Evolutionary conservation across 2,797 vertebrate species (phyloP).

Genomic region (Rhinogobio ventralis): DNA sequence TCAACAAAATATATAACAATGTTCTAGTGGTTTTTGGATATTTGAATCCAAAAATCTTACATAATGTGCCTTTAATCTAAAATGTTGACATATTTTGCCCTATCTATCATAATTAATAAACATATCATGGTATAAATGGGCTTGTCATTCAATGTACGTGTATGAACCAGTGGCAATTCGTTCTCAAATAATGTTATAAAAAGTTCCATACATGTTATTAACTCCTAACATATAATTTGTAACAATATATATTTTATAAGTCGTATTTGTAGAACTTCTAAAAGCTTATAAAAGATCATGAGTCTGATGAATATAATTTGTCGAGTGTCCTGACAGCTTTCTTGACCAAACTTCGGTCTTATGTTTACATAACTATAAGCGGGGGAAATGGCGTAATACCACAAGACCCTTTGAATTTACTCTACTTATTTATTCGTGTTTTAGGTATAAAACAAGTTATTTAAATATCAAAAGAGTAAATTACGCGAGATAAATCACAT

Average conservation of each 20-base stretch:
- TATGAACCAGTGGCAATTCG: too few relatives aligned
- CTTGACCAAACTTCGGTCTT: background rate
- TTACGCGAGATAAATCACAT: background rate
- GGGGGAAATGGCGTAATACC: background rate
- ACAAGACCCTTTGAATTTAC: background rate
- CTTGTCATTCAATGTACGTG: background rate
- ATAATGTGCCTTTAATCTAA: too few relatives aligned
- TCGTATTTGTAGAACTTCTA: background rate
- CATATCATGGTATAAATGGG: background rate
- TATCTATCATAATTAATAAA: background rate
- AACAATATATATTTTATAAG: background rate
- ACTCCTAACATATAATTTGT: background rate
- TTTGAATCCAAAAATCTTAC: too few relatives aligned
- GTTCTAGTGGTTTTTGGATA: too few relatives aligned
- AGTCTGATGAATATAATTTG: background rate
- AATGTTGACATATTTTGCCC: too few relatives aligned
- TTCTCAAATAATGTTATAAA: background rate
- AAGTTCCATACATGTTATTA: background rate
- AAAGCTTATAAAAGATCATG: background rate
- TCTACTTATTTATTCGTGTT: background rate
- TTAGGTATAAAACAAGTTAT: background rate
- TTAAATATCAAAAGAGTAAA: constrained; percentile 21
- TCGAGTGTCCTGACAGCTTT: background rate
- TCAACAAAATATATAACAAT: too few relatives aligned
- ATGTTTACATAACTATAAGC: background rate